phyloP scores from a whole-genome alignment of 2,888 invertebrate genomes.

The Perizoma flavofasciatum region DNA sequence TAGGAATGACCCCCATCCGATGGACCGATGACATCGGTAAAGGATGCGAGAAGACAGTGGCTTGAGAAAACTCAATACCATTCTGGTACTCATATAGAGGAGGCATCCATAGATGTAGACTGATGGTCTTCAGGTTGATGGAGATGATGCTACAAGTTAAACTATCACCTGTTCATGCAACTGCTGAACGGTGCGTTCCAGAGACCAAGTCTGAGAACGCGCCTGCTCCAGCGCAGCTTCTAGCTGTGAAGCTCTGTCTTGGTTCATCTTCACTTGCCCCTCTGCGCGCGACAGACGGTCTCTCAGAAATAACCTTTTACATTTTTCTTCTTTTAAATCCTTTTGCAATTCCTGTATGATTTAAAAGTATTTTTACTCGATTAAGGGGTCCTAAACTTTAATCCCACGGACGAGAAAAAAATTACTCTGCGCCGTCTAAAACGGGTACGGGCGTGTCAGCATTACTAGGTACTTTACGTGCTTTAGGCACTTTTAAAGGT shows the following conservation, averaged over 20 bases:
- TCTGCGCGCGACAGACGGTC: constrained; percentile 60
- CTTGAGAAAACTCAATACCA: too few species aligned
- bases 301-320: constrained; percentile 50
- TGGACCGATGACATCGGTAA: too few species aligned
- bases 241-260: constrained; percentile 55
- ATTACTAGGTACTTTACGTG: too few species aligned
- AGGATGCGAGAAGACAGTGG: neutral
- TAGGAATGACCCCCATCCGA: too few species aligned
- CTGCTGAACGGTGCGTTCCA: constrained; percentile 63
- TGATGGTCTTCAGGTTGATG: neutral
- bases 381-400: too few species aligned
- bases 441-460: too few species aligned
- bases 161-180: constrained; percentile 57
- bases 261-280: constrained; percentile 59
- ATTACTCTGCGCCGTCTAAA: too few species aligned
- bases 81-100: too few species aligned
- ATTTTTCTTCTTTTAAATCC: constrained; percentile 66
- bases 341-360: constrained; percentile 66
- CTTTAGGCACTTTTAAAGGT: too few species aligned
- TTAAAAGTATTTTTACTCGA: neutral
- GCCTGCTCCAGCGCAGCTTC: constrained; percentile 62
- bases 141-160: neutral
- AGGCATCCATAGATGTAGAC: too few species aligned
- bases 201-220: constrained; percentile 47
- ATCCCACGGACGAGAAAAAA: too few species aligned